Conservation (phyloP, 1,140 invertebrate species). For the Apolygus lucorum region DNA sequence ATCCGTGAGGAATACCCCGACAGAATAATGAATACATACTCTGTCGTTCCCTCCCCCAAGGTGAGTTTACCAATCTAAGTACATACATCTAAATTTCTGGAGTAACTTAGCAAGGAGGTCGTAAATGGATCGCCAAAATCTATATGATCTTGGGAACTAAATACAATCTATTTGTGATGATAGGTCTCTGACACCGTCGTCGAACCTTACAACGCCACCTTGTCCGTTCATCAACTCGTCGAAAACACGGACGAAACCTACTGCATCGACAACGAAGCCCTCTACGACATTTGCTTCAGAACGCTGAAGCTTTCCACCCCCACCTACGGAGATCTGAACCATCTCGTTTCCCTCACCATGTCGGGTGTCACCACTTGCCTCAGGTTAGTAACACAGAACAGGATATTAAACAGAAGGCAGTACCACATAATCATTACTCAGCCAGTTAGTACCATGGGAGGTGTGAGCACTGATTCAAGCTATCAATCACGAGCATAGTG, state of each 20-base stretch:
- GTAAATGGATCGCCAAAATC: too few species aligned
- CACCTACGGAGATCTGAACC: conserved; percentile 78
- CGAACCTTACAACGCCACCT: conserved; percentile 81
- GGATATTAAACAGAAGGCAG: too few species aligned
- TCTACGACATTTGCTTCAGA: conserved; percentile 89
- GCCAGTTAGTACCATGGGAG: too few species aligned
- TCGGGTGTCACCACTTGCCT: conserved; percentile 82
- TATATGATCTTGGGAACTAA: too few species aligned
- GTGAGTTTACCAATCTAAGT: conserved; percentile 47
- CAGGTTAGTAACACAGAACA: conserved; percentile 39
- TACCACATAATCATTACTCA: too few species aligned
- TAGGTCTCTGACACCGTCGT: conserved; percentile 81
- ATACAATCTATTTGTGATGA: too few species aligned
- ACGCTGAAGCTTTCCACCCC: conserved; percentile 80
- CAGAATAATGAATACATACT: conserved; percentile 87
- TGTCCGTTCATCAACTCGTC: conserved; percentile 81
- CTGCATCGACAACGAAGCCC: conserved; percentile 83
- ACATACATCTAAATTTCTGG: background rate
- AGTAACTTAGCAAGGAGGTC: too few species aligned
- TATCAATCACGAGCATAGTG: too few species aligned
- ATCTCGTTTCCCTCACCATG: conserved; percentile 74
- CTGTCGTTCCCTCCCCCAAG: conserved; percentile 83
- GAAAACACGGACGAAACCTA: conserved; percentile 85
- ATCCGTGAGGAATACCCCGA: conserved; percentile 84
- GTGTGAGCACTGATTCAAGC: too few species aligned